phyloP scores from a whole-genome alignment of 2,113 vertebrate genomes.

The Rana temporaria region DNA sequence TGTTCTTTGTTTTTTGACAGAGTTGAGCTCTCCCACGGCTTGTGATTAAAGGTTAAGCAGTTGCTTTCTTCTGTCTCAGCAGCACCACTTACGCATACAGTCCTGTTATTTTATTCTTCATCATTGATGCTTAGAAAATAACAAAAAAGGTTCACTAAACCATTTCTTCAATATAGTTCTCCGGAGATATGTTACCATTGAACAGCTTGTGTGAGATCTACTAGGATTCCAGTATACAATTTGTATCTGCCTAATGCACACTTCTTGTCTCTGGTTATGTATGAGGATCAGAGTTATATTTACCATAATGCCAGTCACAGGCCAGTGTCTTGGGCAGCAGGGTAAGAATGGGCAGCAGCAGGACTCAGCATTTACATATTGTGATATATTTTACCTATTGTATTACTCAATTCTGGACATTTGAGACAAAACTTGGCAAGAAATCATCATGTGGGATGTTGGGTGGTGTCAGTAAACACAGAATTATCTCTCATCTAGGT shows the following conservation, averaged over 20 bases:
- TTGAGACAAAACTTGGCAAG: no score
- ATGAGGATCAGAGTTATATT: no score
- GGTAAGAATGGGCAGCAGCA: no score
- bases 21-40: constrained; percentile 35
- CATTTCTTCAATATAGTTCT: constrained; percentile 5
- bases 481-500: no score
- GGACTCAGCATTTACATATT: no score
- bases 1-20: constrained; percentile 54
- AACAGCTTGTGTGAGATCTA: neutral
- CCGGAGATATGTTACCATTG: neutral
- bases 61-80: constrained; percentile 49
- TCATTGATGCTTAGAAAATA: constrained; percentile 29
- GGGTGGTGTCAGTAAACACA: no score
- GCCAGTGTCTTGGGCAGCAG: no score
- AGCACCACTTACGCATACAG: constrained; percentile 37
- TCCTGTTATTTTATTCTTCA: constrained; percentile 46
- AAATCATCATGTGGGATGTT: no score
- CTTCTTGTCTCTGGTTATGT: no score
- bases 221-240: neutral
- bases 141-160: constrained; percentile 2
- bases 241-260: neutral
- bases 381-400: no score
- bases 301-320: no score
- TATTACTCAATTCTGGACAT: no score
- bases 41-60: constrained; percentile 54